These are phyloP conservation scores for Lacanobia wlatinum DNA, from an alignment of 2,888 invertebrate species.

Conservation along the genomic window DNA sequence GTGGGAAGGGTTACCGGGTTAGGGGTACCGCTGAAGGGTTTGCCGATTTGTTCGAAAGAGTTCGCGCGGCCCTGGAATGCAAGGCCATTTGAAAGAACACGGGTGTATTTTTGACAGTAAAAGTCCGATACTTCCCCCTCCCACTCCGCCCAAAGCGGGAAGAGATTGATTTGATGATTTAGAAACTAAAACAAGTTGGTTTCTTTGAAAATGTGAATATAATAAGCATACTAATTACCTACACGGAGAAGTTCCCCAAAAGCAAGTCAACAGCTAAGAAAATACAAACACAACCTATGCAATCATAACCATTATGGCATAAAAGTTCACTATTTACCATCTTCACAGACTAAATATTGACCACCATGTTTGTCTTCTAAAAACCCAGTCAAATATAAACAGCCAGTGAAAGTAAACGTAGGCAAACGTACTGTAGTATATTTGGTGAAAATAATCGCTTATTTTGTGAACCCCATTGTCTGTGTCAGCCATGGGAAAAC, in stretches of 20 bases:
- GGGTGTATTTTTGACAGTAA: too few relatives aligned
- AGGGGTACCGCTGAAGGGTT: too few relatives aligned
- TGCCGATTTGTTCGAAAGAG: too few relatives aligned
- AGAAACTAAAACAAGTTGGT: too few relatives aligned
- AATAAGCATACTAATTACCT: not conserved
- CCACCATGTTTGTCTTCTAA: not conserved
- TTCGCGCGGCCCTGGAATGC: too few relatives aligned
- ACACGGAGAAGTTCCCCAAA: not conserved
- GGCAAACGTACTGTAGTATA: conserved; percentile 18
- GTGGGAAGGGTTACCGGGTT: too few relatives aligned
- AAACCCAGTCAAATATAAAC: conserved; percentile 26
- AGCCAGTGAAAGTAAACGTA: conserved; percentile 54
- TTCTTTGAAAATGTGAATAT: too few relatives aligned
- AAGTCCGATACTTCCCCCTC: too few relatives aligned
- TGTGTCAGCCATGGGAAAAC: conserved; percentile 53
- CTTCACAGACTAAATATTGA: conserved; percentile 8
- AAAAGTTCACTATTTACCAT: not conserved
- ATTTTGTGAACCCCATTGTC: conserved; percentile 62
- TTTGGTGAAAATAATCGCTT: conserved; percentile 61
- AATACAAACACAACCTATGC: not conserved
- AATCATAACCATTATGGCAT: not conserved
- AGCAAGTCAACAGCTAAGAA: not conserved
- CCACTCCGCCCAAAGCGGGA: too few relatives aligned
- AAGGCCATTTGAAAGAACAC: too few relatives aligned
- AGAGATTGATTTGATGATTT: too few relatives aligned